Evolutionary conservation across 2,113 vertebrate species (phyloP).

Genomic region (Glaucidium brasilianum): DNA sequence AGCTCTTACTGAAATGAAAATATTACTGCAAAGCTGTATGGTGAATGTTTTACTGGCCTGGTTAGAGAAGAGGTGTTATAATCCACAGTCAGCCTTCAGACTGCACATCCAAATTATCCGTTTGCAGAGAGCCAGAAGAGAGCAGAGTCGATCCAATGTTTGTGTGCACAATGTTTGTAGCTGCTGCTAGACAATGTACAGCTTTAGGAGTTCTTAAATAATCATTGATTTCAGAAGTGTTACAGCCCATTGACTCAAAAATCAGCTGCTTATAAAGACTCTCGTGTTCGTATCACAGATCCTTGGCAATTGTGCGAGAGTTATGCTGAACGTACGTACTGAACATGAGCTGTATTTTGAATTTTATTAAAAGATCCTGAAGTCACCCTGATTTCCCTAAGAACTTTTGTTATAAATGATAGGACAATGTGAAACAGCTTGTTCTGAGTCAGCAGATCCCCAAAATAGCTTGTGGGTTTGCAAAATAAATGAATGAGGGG

Average conservation of each 20-base stretch:
- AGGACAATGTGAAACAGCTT: not conserved
- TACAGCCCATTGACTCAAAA: conserved; percentile 69
- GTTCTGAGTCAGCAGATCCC: not conserved
- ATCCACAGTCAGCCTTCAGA: not conserved
- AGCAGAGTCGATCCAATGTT: not conserved
- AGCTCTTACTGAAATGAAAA: not conserved
- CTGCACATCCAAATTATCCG: not conserved
- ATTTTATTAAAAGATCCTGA: not conserved
- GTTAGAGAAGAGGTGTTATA: not conserved
- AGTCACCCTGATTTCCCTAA: not conserved
- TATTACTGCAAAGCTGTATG: not conserved
- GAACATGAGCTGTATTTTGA: not conserved
- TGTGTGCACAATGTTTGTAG: not conserved
- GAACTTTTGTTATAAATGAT: not conserved
- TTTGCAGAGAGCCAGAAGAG: not conserved
- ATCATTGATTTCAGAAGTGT: conserved; percentile 65
- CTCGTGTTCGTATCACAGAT: not conserved
- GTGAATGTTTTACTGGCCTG: not conserved
- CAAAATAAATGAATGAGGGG: not conserved
- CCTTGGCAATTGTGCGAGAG: not conserved
- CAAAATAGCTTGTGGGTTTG: not conserved
- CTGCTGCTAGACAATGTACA: not conserved
- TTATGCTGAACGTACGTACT: not conserved
- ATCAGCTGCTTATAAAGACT: conserved; percentile 46
- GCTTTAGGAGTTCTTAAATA: conserved; percentile 69